Evolutionary conservation across 2,113 vertebrate species (phyloP).

Genomic region (Xiphophorus maculatus): DNA sequence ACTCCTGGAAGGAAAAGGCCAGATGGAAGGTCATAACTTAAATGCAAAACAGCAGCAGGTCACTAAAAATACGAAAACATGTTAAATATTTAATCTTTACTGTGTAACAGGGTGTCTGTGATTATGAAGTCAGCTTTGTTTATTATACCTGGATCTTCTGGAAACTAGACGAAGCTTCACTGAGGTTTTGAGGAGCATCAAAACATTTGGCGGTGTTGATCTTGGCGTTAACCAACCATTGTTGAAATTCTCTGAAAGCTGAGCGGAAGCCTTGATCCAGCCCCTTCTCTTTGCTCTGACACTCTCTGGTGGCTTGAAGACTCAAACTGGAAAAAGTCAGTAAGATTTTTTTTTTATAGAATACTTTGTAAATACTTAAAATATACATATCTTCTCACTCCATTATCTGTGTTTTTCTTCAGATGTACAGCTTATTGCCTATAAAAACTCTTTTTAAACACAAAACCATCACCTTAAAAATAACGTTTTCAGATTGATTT

Average conservation of each 20-base stretch:
- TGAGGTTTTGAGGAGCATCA: conserved; percentile 88
- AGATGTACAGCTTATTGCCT: too few species aligned
- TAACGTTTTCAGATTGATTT: neutral
- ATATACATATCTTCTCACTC: too few species aligned
- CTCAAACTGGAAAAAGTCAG: conserved; percentile 81
- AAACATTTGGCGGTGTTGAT: conserved; percentile 94
- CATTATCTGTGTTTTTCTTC: too few species aligned
- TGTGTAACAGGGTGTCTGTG: neutral
- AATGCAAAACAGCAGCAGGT: too few species aligned
- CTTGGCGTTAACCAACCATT: conserved; percentile 93
- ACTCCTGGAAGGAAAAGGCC: conserved; percentile 82
- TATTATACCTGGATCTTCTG: conserved; percentile 90
- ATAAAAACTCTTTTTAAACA: too few species aligned
- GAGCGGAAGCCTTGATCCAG: conserved; percentile 90
- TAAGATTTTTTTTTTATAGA: neutral
- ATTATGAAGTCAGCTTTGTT: neutral
- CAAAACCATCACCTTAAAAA: neutral
- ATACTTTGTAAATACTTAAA: neutral
- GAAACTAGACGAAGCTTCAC: conserved; percentile 85
- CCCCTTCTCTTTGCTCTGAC: conserved; percentile 92
- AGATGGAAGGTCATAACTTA: too few species aligned
- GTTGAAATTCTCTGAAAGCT: conserved; percentile 90
- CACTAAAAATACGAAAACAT: neutral
- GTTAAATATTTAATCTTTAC: neutral
- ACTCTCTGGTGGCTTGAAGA: conserved; percentile 90